Conservation (phyloP, 1,140 invertebrate species). For the Calosoma granatense region DNA sequence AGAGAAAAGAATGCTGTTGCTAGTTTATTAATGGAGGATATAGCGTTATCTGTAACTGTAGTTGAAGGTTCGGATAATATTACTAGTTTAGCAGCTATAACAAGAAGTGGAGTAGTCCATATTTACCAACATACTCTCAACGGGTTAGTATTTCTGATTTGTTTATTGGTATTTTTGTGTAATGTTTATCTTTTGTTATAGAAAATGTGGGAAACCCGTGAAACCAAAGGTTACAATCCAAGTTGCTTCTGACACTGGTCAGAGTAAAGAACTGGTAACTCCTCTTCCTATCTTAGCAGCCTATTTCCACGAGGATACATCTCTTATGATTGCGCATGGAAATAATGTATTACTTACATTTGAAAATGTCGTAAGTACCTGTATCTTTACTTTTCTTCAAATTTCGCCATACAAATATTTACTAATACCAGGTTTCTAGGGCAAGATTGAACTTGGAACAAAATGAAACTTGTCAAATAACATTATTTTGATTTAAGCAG, state of each 20-base stretch:
- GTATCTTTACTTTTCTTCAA: conserved; percentile 4
- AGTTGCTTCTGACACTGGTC: conserved; percentile 45
- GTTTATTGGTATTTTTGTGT: conserved; percentile 11
- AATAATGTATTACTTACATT: conserved; percentile 43
- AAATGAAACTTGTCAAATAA: too few species aligned
- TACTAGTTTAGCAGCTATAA: conserved; percentile 50
- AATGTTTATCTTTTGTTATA: conserved; percentile 31
- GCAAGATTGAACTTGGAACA: too few species aligned
- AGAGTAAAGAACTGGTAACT: conserved; percentile 38
- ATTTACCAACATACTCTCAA: conserved; percentile 66
- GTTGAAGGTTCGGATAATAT: conserved; percentile 36
- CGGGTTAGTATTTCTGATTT: conserved; percentile 40
- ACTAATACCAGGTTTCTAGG: too few species aligned
- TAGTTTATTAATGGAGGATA: conserved; percentile 56
- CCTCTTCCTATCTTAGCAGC: conserved; percentile 44
- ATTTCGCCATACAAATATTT: conserved; percentile 13
- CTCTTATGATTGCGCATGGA: conserved; percentile 48
- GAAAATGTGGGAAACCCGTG: conserved; percentile 52
- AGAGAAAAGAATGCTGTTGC: conserved; percentile 35
- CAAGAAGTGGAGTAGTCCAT: conserved; percentile 63
- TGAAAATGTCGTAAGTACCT: conserved; percentile 47
- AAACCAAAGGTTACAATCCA: conserved; percentile 62
- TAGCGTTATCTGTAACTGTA: conserved; percentile 43
- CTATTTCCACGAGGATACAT: conserved; percentile 35
- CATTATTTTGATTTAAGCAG: too few species aligned